A percentile compares a stretch with the other conserved stretches of the same genome.
These are phyloP conservation scores for Toxostoma redivivum DNA, from an alignment of 2,113 vertebrate species.

Conservation along the genomic window DNA sequence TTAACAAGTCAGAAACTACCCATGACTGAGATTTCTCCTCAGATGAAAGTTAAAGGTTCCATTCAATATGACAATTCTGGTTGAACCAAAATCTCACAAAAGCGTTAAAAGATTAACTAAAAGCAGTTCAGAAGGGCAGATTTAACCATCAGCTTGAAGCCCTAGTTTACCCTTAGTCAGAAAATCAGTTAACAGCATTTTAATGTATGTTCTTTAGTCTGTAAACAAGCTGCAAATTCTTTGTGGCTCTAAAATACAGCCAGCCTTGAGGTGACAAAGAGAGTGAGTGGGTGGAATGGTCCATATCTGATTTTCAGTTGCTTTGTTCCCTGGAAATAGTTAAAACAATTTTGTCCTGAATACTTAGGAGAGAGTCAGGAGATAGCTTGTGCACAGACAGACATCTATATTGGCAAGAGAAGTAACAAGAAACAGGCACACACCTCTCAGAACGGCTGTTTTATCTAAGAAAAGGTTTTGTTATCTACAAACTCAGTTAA, in stretches of 20 bases:
- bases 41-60: neutral
- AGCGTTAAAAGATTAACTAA: neutral
- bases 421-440: neutral
- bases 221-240: neutral
- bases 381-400: neutral
- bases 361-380: neutral
- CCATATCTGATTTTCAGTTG: neutral
- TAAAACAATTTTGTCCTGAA: neutral
- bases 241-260: neutral
- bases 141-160: neutral
- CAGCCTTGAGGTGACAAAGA: neutral
- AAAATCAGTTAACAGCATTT: neutral
- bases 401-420: neutral
- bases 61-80: rapidly evolving
- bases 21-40: neutral
- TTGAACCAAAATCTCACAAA: neutral
- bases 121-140: neutral
- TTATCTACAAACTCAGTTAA: neutral
- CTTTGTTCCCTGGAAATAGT: neutral
- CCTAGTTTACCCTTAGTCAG: neutral
- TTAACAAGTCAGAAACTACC: neutral
- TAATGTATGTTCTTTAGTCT: neutral
- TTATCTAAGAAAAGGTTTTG: neutral
- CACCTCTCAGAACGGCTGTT: neutral
- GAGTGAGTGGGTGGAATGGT: neutral